phyloP scores from a whole-genome alignment of 2,113 vertebrate genomes.

The Ammodytes dubius region DNA sequence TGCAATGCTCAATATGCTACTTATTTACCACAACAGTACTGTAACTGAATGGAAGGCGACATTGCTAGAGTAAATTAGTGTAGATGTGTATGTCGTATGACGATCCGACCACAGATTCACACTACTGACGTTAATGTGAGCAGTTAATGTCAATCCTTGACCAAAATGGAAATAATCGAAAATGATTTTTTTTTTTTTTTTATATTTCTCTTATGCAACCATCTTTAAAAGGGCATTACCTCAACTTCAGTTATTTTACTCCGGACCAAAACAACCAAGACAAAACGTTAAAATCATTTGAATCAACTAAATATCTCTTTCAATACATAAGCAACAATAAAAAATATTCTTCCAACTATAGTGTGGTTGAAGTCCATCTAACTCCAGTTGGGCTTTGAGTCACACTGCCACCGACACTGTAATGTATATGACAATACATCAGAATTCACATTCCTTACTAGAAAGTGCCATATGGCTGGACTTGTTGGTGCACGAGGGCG shows the following conservation, averaged over 20 bases:
- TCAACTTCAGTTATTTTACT: too few relatives aligned
- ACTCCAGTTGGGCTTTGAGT: neutral
- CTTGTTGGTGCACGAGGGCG: conserved; percentile 11
- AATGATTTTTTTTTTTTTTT: too few relatives aligned
- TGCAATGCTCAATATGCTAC: conserved; percentile 6
- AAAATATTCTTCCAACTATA: neutral
- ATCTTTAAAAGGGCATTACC: too few relatives aligned
- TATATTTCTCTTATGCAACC: too few relatives aligned
- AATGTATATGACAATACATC: neutral
- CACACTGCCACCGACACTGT: neutral
- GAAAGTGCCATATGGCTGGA: conserved; percentile 47
- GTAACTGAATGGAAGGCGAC: neutral
- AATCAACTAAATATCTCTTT: neutral
- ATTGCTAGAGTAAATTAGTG: neutral
- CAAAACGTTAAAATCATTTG: too few relatives aligned
- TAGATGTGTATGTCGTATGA: too few relatives aligned
- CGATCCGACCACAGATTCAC: too few relatives aligned
- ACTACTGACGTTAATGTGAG: too few relatives aligned
- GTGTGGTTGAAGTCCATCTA: neutral
- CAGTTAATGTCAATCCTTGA: too few relatives aligned
- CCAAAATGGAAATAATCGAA: too few relatives aligned
- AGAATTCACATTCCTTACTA: conserved; percentile 23
- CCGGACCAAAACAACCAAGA: too few relatives aligned
- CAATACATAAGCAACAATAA: neutral
- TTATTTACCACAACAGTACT: conserved; percentile 29